Conservation (phyloP, 2,888 invertebrate species). For the Colletes collaris region DNA sequence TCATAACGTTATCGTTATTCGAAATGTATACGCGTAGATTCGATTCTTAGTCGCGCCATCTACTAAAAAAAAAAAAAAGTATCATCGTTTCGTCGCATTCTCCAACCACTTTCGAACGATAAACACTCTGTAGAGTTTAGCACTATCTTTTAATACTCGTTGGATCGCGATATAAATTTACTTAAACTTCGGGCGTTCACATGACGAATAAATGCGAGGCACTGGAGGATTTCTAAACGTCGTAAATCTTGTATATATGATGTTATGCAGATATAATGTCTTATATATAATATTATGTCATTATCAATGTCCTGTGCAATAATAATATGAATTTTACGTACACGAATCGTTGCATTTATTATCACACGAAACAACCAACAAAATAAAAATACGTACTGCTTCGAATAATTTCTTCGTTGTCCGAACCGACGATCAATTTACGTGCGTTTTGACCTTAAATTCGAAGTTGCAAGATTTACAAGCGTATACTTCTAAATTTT, state of each 20-base stretch:
- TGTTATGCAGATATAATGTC: slow-evolving; percentile 52
- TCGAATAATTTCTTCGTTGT: too few relatives aligned
- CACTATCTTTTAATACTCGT: slow-evolving; percentile 27
- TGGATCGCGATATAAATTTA: slow-evolving; percentile 35
- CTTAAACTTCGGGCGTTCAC: slow-evolving; percentile 21
- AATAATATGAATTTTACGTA: slow-evolving; percentile 58
- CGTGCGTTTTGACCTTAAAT: neutral
- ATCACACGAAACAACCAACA: slow-evolving; percentile 45
- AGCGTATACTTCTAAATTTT: too few relatives aligned
- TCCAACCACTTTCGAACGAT: slow-evolving; percentile 12
- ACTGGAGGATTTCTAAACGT: slow-evolving; percentile 26
- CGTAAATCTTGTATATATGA: slow-evolving; percentile 55
- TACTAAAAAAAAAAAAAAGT: neutral
- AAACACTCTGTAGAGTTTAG: slow-evolving; percentile 25
- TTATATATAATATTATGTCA: slow-evolving; percentile 57
- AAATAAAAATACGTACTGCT: neutral
- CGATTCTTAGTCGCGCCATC: slow-evolving; percentile 16
- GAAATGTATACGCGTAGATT: slow-evolving; percentile 22
- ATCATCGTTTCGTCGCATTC: slow-evolving; percentile 14
- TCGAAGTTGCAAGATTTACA: neutral
- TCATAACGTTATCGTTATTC: slow-evolving; percentile 38
- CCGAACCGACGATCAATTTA: too few relatives aligned
- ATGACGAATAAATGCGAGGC: slow-evolving; percentile 37
- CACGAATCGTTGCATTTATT: slow-evolving; percentile 51
- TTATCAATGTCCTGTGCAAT: slow-evolving; percentile 55